These are phyloP conservation scores for Desmodus rotundus DNA, from an alignment of 2,113 vertebrate genomes.

Conservation along the genomic window DNA sequence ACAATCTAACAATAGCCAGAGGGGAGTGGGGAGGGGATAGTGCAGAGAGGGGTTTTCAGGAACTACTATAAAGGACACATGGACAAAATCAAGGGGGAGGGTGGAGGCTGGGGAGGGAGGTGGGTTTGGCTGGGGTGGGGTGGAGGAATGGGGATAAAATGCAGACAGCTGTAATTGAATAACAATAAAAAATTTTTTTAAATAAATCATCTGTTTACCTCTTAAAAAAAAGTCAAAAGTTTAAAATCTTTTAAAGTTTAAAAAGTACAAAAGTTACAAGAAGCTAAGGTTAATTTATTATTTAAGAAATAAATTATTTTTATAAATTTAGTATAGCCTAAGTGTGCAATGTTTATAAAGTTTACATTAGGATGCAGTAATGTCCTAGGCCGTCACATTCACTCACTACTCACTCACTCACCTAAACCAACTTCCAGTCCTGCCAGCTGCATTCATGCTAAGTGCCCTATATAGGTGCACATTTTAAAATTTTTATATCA, in stretches of 20 bases:
- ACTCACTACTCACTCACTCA: neutral
- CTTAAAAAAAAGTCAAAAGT: neutral
- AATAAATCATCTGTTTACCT: no score
- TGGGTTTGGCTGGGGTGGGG: no score
- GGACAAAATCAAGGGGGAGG: no score
- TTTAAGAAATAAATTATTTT: neutral
- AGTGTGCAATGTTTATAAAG: neutral
- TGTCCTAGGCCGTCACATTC: neutral
- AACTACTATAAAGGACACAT: no score
- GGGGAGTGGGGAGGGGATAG: no score
- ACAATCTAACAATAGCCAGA: no score
- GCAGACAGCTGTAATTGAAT: no score
- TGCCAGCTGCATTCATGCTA: neutral
- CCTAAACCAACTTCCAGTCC: neutral
- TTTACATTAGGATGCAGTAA: neutral
- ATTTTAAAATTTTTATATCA: neutral
- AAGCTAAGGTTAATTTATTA: neutral
- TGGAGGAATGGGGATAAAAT: no score
- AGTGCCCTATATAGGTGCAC: neutral
- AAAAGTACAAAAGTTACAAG: neutral
- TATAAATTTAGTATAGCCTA: neutral
- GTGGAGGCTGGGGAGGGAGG: no score
- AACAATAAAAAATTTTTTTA: no score
- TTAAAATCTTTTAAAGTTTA: neutral
- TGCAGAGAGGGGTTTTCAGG: no score